phyloP scores from a whole-genome alignment of 2,888 invertebrate species.

The Julus scanicus region DNA sequence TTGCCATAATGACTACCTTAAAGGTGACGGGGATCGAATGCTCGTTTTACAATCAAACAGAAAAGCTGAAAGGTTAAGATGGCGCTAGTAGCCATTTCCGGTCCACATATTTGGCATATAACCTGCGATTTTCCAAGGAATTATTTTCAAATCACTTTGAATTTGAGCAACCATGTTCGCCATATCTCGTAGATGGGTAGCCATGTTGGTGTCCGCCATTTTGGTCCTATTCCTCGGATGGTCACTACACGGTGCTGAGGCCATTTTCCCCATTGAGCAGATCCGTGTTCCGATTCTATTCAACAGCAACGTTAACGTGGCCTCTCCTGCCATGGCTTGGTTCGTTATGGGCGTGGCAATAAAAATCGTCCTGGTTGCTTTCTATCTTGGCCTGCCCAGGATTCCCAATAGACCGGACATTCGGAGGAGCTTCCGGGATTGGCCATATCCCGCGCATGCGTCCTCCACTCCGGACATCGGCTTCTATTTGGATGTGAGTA shows the following conservation, averaged over 20 bases:
- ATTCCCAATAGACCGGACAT: not conserved
- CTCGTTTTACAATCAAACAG: not conserved
- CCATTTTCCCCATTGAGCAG: not conserved
- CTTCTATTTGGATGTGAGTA: slow-evolving; percentile 30
- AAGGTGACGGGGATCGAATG: not conserved
- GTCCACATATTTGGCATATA: not conserved
- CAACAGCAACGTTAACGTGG: not conserved
- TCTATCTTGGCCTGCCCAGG: slow-evolving; percentile 25
- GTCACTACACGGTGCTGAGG: not conserved
- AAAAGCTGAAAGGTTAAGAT: slow-evolving; percentile 3
- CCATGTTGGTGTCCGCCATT: not conserved
- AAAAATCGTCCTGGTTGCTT: not conserved
- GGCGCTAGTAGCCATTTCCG: not conserved
- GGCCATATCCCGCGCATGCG: not conserved
- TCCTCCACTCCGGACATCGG: not conserved
- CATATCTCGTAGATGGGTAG: not conserved
- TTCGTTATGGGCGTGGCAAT: not conserved
- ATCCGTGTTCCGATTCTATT: not conserved
- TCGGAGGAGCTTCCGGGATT: not conserved
- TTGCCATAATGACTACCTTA: not conserved
- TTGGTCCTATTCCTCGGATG: not conserved
- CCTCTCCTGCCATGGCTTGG: not conserved
- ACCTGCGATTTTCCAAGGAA: not conserved
- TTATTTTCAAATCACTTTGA: not conserved
- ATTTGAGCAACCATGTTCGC: not conserved